Base-by-base conservation (phyloP, 2,113 vertebrate genomes). In the Morone chrysops region DNA sequence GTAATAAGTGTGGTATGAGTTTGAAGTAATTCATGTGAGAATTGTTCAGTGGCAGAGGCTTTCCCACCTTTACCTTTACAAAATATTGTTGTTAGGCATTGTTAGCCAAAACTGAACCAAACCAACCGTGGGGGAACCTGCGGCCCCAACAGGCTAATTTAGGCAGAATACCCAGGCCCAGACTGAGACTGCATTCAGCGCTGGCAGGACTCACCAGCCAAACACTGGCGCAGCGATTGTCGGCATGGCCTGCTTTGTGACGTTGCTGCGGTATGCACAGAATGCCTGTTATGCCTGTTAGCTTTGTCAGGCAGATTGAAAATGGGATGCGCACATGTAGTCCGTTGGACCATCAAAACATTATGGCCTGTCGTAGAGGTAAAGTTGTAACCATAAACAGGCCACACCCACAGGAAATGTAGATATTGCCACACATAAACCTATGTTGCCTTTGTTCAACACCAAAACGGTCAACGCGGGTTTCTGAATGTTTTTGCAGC, bases 191-290 rank as follows among this genome's bases (percentile, higher is more conserved):
- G 50, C 67, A 66, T 63, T 65, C 71, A 59, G 51, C 22, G 36
- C 47, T 60, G 74, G 51, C 75, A 74, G 12, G 59, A 65, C 20
- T 43, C 18, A 61, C 53, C 53, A 70, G 71, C 45, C 81, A 68
- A 81, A 67, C 77, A 54, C 25, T 79, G 67, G 61, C 65, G 69
- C 71, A 38, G 71, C 38, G 13, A 61, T 82, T 83, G 84, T 85
- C 69, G 18, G 75, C 70, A 63, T 78, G 6, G 73, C 65, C 63
- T 51, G 84, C 87, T 87, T 88, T 93, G 89, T 91, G 90, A 90
- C 81, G 63, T 91, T 31, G 84, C 66, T 43, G 57, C 41, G 78
- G 88, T 84, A 93, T 89, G 92, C 87, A 50, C 43, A 88, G 86
- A 89, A 92, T 91, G 78, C 67, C 22, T 79, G 80, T 83, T 60